Percentiles rank a stretch among this genome's conserved stretches.
Evolutionary conservation across 2,113 vertebrate species (phyloP).

Genomic region (Noctilio leporinus): DNA sequence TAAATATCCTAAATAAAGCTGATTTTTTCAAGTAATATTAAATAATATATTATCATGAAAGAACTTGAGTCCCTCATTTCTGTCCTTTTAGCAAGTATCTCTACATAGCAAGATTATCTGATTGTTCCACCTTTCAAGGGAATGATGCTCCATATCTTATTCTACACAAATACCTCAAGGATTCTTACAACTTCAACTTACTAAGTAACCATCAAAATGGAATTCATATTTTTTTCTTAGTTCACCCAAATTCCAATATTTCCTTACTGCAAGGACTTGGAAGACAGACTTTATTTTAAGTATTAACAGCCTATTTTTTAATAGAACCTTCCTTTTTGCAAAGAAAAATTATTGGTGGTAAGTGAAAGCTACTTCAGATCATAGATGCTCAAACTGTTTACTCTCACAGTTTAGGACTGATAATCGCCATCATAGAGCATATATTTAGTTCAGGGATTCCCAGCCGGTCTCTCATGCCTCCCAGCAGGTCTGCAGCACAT

Average conservation of each 20-base stretch:
- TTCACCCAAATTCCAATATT: not conserved
- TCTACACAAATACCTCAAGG: not conserved
- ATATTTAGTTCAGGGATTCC: too few relatives aligned
- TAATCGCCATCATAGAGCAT: not conserved
- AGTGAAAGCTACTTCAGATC: constrained; percentile 15
- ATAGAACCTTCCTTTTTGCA: not conserved
- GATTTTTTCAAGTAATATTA: constrained; percentile 30
- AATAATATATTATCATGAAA: not conserved
- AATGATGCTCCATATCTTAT: not conserved
- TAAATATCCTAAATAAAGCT: not conserved
- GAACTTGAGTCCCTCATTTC: not conserved
- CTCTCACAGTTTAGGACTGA: not conserved
- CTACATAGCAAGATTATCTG: not conserved
- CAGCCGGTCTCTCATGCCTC: too few relatives aligned
- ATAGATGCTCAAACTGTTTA: not conserved
- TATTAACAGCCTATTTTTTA: constrained; percentile 11
- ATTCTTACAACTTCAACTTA: not conserved
- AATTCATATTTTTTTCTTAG: constrained; percentile 20
- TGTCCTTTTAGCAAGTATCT: not conserved
- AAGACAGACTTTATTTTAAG: constrained; percentile 7
- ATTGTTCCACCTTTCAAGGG: not conserved
- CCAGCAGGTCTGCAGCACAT: too few relatives aligned
- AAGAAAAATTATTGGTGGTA: not conserved
- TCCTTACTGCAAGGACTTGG: not conserved
- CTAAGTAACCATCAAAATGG: constrained; percentile 5